phyloP scores from a whole-genome alignment of 2,797 vertebrate species.

The Leuciscus waleckii region DNA sequence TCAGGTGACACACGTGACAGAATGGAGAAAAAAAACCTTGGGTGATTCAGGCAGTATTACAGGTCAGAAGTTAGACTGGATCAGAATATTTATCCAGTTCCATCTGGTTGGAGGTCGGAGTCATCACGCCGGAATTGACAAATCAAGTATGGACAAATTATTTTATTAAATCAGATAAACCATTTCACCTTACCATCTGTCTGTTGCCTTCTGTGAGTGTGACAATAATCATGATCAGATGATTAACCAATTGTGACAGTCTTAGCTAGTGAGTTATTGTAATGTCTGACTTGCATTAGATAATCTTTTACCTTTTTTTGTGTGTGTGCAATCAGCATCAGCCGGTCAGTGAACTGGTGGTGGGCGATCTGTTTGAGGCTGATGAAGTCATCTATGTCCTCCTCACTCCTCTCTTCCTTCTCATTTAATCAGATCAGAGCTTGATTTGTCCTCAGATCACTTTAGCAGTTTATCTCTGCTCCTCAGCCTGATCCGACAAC shows the following conservation, averaged over 20 bases:
- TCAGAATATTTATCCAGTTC: too few species aligned
- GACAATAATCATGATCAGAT: background rate
- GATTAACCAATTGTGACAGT: background rate
- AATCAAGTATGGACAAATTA: too few species aligned
- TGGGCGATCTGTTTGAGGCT: background rate
- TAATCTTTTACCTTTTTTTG: background rate
- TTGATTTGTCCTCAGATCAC: slow-evolving; percentile 27
- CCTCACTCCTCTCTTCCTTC: background rate
- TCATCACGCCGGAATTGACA: too few species aligned
- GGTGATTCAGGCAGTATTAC: too few species aligned
- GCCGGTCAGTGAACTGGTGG: background rate
- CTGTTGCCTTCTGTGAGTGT: too few species aligned
- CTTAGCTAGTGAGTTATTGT: background rate
- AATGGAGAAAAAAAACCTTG: too few species aligned
- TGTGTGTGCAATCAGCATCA: background rate
- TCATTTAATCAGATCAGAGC: slow-evolving; percentile 28
- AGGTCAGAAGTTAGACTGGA: too few species aligned
- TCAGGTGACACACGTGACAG: too few species aligned
- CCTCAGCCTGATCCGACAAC: background rate
- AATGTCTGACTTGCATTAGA: background rate
- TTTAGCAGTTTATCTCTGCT: background rate
- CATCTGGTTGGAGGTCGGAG: too few species aligned
- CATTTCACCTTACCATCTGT: too few species aligned
- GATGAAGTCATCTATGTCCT: slow-evolving; percentile 23
- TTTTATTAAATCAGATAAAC: too few species aligned